Conservation (phyloP, 2,797 vertebrate genomes). For the Esox lucius region DNA sequence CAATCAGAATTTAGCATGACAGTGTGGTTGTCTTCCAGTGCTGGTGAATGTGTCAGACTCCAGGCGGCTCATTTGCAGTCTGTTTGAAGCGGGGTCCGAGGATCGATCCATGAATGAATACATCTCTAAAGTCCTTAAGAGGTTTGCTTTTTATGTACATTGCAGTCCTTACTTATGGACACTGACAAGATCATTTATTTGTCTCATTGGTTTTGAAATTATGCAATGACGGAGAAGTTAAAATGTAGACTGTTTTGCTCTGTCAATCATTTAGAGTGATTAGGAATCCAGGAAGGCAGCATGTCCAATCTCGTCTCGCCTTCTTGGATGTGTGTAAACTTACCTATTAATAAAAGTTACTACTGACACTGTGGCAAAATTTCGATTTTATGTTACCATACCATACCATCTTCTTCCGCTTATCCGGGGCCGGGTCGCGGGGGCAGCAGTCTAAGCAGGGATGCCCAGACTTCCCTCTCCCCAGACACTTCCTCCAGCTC, state of each 20-base stretch:
- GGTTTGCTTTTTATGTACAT: conserved; percentile 53
- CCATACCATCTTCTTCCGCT: no score
- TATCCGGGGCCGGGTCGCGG: no score
- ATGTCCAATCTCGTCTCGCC: no score
- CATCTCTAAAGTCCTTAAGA: conserved; percentile 64
- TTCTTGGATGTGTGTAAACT: background rate
- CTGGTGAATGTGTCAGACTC: conserved; percentile 64
- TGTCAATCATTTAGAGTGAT: no score
- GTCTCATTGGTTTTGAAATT: background rate
- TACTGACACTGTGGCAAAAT: background rate
- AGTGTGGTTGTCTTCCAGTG: conserved; percentile 63
- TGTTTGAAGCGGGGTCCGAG: conserved; percentile 61
- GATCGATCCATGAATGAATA: conserved; percentile 68
- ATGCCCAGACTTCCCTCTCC: no score
- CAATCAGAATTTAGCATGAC: background rate
- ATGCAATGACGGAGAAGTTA: no score
- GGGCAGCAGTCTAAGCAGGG: no score
- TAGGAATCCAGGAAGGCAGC: no score
- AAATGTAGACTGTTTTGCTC: no score
- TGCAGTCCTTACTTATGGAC: background rate
- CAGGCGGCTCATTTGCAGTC: conserved; percentile 69
- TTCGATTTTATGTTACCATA: no score
- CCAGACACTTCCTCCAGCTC: no score
- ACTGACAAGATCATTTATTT: background rate
- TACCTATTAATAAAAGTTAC: background rate